A percentile compares a stretch with the other conserved stretches of the same genome.
phyloP scores from a whole-genome alignment of 2,888 invertebrate genomes.

The Agonum fuliginosum region DNA sequence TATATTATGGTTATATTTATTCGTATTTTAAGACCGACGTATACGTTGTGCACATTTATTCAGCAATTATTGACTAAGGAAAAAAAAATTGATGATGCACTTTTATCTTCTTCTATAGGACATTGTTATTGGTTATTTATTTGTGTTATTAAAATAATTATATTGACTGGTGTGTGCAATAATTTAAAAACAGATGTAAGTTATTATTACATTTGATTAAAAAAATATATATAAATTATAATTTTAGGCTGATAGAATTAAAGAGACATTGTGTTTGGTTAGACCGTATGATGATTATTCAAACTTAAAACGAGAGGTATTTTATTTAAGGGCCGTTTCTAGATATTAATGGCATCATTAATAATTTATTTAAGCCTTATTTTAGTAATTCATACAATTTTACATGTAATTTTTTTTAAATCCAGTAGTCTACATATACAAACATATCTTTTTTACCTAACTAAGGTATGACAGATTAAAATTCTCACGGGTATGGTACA shows the following conservation, averaged over 20 bases:
- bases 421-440: too few species aligned
- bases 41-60: not conserved
- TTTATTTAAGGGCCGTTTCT: too few species aligned
- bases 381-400: too few species aligned
- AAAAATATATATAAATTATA: not conserved
- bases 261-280: not conserved
- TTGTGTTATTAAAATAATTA: not conserved
- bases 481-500: too few species aligned
- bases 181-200: not conserved
- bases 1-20: not conserved
- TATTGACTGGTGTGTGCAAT: not conserved
- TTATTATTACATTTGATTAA: not conserved
- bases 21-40: not conserved
- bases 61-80: not conserved
- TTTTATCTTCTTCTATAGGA: not conserved
- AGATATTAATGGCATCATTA: too few species aligned
- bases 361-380: too few species aligned
- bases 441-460: too few species aligned
- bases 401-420: too few species aligned
- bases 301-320: constrained; percentile 9
- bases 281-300: not conserved
- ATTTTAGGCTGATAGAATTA: constrained; percentile 1
- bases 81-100: not conserved
- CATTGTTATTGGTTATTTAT: not conserved
- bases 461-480: too few species aligned